Conservation (phyloP, 2,888 invertebrate genomes). For the Callyntrura guangdongensis region DNA sequence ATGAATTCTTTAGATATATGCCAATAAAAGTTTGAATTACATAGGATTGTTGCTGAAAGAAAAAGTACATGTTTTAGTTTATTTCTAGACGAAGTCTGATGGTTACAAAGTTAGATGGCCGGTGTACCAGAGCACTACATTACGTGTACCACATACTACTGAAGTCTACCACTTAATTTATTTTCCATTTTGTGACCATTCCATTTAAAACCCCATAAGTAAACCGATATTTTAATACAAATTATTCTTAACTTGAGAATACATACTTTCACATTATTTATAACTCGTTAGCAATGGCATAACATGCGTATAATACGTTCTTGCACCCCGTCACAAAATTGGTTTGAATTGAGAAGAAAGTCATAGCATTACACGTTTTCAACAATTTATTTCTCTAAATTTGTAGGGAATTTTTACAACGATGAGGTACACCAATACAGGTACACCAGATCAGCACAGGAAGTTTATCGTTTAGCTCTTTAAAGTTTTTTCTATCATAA, state of each 20-base stretch:
- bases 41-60: conserved; percentile 66
- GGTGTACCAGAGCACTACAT: not conserved
- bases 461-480: conserved; percentile 56
- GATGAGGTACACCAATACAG: conserved; percentile 64
- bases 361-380: not conserved
- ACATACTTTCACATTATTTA: not conserved
- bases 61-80: conserved; percentile 11
- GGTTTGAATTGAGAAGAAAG: not conserved
- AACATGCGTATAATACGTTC: not conserved
- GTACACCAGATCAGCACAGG: conserved; percentile 62
- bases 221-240: not conserved
- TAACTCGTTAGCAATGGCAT: not conserved
- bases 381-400: not conserved
- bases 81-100: conserved; percentile 12
- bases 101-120: not conserved
- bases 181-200: not conserved
- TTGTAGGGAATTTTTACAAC: not conserved
- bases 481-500: conserved; percentile 4
- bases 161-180: conserved; percentile 3
- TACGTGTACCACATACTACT: not conserved
- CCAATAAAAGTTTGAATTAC: too few species aligned
- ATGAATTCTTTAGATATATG: too few species aligned
- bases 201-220: not conserved
- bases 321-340: not conserved
- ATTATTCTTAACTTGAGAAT: not conserved